A percentile compares a stretch with the other conserved stretches of the same genome.
These are phyloP conservation scores for Tangachromis dhanisi DNA, from an alignment of 2,113 vertebrate species.

Conservation along the genomic window DNA sequence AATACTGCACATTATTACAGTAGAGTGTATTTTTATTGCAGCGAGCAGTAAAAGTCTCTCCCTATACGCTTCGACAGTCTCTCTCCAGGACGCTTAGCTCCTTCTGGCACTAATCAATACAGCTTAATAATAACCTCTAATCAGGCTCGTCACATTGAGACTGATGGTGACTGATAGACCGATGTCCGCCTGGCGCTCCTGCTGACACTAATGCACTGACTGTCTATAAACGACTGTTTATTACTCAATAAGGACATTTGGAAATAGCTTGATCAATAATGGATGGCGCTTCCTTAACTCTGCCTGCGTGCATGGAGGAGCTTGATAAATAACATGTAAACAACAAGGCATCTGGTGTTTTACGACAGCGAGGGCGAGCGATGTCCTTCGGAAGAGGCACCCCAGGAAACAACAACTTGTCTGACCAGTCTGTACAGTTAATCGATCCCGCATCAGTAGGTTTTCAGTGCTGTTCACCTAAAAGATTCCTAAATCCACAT, in stretches of 20 bases:
- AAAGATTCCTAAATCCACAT: background rate
- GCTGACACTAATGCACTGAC: conserved; percentile 60
- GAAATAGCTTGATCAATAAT: conserved; percentile 68
- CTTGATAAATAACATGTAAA: conserved; percentile 29
- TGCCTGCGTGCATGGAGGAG: conserved; percentile 21
- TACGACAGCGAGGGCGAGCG: background rate
- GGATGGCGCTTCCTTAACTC: conserved; percentile 56
- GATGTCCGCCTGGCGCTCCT: conserved; percentile 39
- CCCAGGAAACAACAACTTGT: background rate
- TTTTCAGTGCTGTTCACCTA: background rate
- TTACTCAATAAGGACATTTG: conserved; percentile 64
- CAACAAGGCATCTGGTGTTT: conserved; percentile 6
- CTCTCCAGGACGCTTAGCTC: conserved; percentile 18
- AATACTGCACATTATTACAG: background rate
- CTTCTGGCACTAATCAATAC: conserved; percentile 60
- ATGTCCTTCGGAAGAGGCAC: background rate
- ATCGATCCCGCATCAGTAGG: background rate
- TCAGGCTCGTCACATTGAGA: conserved; percentile 58
- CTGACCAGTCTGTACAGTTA: background rate
- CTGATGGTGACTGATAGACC: conserved; percentile 66
- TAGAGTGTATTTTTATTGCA: background rate
- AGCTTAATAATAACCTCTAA: conserved; percentile 69
- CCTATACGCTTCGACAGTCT: conserved; percentile 12
- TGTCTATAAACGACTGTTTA: conserved; percentile 65
- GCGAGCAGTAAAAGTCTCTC: conserved; percentile 46